Base-by-base conservation (phyloP, 2,113 vertebrate species). In the Speoplatyrhinus poulsoni region DNA sequence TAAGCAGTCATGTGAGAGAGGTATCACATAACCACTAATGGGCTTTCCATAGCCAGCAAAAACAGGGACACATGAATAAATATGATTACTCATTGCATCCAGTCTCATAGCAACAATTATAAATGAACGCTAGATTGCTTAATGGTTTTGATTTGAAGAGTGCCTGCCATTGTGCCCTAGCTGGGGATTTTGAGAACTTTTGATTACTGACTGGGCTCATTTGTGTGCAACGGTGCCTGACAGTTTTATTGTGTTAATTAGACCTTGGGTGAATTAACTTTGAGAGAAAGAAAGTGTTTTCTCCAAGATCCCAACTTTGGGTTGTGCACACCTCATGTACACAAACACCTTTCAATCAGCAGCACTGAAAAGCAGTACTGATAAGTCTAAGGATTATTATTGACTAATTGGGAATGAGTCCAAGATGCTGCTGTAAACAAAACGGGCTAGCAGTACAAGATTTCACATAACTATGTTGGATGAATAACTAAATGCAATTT, bases 11-110 rank as follows among this genome's bases (percentile, higher is more conserved):
- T 72, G 75, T 17, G 48, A 12, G 32, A 46, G 57, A 67, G 72
- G 56, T 60, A 85, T 89, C 79, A 71, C 62, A 79, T 83, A 53
- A 77, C 60, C 64, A 19, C 67, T 84, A 81, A 83, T 81, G 77
- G 53, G 13, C 19, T 1, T 15, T 69, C 52, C 60, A n/a, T 11
- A 46, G 46, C 9, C 17, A 50, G 17, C 52, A 36, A 16, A 76
- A 19, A n/a, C 62, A 69, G 12, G 26, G 15, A 13, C 60, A 17
- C 60, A 47, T 36, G 36, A 19, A 1, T 47, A 15, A 17, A n/a
- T 58, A 26, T 57, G 16, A 10, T 12, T 26, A 16, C 53, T 6
- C n/a, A 54, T 8, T 8, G 13, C 15, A 54, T n/a, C 49, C 16
- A 7, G 3, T 17, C 55, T 17, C 55, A 57, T 12, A 59, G 6